phyloP scores from a whole-genome alignment of 2,888 invertebrate genomes.

The Diarsia dahlii region DNA sequence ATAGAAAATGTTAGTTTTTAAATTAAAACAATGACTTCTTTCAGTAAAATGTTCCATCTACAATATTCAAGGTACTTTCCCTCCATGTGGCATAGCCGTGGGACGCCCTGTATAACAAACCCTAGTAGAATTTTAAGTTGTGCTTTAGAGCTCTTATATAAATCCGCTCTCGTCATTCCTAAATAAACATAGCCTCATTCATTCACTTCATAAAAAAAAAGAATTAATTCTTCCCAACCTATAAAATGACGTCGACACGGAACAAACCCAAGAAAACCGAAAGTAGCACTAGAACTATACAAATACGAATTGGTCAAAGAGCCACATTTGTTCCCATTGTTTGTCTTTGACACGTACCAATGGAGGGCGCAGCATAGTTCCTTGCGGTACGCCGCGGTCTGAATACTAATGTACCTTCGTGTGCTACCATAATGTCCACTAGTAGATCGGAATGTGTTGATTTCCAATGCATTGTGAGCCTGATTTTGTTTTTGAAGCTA shows the following conservation, averaged over 20 bases:
- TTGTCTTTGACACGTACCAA: constrained; percentile 59
- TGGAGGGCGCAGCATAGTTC: constrained; percentile 67
- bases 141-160: not conserved
- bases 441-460: constrained; percentile 65
- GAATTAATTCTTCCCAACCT: too few species aligned
- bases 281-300: constrained; percentile 38
- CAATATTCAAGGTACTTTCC: too few species aligned
- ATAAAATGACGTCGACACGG: constrained; percentile 52
- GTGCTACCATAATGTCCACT: constrained; percentile 50
- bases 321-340: constrained; percentile 54
- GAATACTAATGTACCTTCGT: constrained; percentile 62
- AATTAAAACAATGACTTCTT: too few species aligned
- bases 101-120: too few species aligned
- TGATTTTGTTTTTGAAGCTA: constrained; percentile 20
- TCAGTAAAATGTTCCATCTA: too few species aligned
- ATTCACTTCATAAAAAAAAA: too few species aligned
- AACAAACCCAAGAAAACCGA: constrained; percentile 53
- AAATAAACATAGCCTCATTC: not conserved
- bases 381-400: constrained; percentile 55
- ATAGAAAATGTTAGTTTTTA: not conserved
- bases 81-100: too few species aligned
- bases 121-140: too few species aligned
- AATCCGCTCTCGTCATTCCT: not conserved
- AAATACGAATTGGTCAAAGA: constrained; percentile 45
- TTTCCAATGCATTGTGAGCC: constrained; percentile 55